Evolutionary conservation across 2,888 invertebrate genomes (phyloP).

Genomic region (Tiliacea aurago): DNA sequence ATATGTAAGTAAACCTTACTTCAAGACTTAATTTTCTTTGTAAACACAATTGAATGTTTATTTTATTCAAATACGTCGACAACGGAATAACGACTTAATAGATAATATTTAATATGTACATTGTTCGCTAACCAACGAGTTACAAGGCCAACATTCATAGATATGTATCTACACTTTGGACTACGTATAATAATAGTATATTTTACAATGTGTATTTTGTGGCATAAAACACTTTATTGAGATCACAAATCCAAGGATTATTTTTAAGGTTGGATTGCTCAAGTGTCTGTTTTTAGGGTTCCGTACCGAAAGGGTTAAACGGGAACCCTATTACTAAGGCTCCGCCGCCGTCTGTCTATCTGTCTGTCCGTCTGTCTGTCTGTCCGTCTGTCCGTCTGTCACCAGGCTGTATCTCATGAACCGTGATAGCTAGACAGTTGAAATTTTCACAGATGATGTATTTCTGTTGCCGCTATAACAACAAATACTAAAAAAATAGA

Average conservation of each 20-base stretch:
- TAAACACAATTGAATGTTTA: slow-evolving; percentile 23
- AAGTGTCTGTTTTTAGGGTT: slow-evolving; percentile 41
- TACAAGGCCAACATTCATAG: slow-evolving; percentile 70
- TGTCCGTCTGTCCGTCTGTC: too few relatives aligned
- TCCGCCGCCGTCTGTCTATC: too few relatives aligned
- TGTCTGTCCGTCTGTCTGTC: too few relatives aligned
- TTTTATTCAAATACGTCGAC: slow-evolving; percentile 51
- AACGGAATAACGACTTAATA: slow-evolving; percentile 54
- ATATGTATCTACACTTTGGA: slow-evolving; percentile 67
- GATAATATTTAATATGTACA: slow-evolving; percentile 68
- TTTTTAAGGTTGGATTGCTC: slow-evolving; percentile 62
- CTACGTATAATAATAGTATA: slow-evolving; percentile 62
- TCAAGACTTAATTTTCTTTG: neutral
- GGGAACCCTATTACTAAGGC: too few relatives aligned
- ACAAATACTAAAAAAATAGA: too few relatives aligned
- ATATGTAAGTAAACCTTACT: neutral
- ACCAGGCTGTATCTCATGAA: too few relatives aligned
- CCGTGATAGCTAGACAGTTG: too few relatives aligned
- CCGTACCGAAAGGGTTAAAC: too few relatives aligned
- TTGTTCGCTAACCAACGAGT: slow-evolving; percentile 60
- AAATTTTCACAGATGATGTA: too few relatives aligned
- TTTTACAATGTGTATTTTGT: slow-evolving; percentile 62
- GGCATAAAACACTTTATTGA: slow-evolving; percentile 61
- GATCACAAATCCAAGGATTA: slow-evolving; percentile 61
- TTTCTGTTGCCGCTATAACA: too few relatives aligned